Base-by-base conservation (phyloP, 2,888 invertebrate genomes). In the Andrena fulva region DNA sequence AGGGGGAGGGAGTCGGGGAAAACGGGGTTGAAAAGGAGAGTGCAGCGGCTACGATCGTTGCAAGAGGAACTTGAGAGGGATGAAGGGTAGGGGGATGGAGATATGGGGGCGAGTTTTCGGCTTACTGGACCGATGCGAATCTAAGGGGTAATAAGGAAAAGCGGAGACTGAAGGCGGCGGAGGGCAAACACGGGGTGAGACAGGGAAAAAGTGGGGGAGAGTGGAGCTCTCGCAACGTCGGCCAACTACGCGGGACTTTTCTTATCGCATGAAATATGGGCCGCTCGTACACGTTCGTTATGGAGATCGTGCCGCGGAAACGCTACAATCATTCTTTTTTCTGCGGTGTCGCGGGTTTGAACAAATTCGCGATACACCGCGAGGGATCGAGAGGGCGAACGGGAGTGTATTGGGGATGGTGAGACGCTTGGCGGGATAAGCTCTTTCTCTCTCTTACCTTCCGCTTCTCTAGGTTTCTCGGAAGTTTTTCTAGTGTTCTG, bases 81-180 rank as follows among this genome's bases (percentile, higher is more conserved):
- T 77, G 82, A 82, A 86, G n/a, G 59, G 54, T 24, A 70, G 29
- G 29, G 66, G 69, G 59, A 56, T n/a, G 42, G 74, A 87, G 85
- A 89, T 90, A 88, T 35, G 35, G 87, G 82, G 79, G 73, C 75
- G 78, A 80, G 59, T 71, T 76, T 82, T 75, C 52, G 72, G 68
- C 56, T 80, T 64, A 66, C 71, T 71, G 82, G 78, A 75, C 62
- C 71, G 68, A 66, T 50, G 70, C 59, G 68, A 64, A 80, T 72
- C 69, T 62, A 27, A 24, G 33, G 60, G 66, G 56, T 66, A 71
- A 77, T 71, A 77, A 77, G 78, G 73, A 64, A 73, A 68, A 50
- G 16, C 50, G 69, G 42, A 42, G 52, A 64, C n/a, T 54, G 66
- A 68, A 66, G 35, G 42, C 8, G 73, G 73, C 24, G 7, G 48